These are phyloP conservation scores for Schrankia costaestrigalis DNA, from an alignment of 2,888 invertebrate species.

Conservation along the genomic window DNA sequence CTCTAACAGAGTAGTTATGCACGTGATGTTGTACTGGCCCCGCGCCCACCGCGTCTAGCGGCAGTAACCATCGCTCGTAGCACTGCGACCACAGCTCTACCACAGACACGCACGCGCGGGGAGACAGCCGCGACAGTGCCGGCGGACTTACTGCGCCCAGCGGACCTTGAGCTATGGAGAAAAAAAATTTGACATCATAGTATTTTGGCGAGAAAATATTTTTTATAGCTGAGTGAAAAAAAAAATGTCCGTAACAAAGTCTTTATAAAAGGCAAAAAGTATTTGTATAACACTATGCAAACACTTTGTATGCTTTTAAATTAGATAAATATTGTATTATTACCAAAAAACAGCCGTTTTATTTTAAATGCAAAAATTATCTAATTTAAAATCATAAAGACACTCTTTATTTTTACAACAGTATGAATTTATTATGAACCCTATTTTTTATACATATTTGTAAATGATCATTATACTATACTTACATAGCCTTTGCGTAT, in stretches of 20 bases:
- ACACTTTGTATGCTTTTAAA: too few species aligned
- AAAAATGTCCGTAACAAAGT: too few species aligned
- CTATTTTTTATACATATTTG: too few species aligned
- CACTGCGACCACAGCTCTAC: constrained; percentile 92
- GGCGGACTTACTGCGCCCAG: neutral
- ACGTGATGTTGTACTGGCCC: constrained; percentile 79
- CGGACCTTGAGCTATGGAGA: constrained; percentile 1
- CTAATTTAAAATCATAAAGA: too few species aligned
- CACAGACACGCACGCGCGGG: constrained; percentile 77
- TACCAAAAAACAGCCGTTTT: too few species aligned
- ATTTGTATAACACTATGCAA: too few species aligned
- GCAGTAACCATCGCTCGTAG: constrained; percentile 93
- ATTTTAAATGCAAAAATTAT: too few species aligned
- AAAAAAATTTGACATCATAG: neutral
- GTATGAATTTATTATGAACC: too few species aligned
- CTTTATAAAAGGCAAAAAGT: too few species aligned
- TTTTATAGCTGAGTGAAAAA: neutral
- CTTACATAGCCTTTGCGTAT: constrained; percentile 57
- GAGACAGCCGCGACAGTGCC: constrained; percentile 48
- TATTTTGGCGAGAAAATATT: neutral
- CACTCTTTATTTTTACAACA: too few species aligned
- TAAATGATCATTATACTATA: constrained; percentile 11
- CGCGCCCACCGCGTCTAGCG: constrained; percentile 88
- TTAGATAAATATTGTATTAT: too few species aligned
- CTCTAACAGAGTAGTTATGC: constrained; percentile 25